phyloP scores from a whole-genome alignment of 2,113 vertebrate species.

The Rhabdornis inornatus region DNA sequence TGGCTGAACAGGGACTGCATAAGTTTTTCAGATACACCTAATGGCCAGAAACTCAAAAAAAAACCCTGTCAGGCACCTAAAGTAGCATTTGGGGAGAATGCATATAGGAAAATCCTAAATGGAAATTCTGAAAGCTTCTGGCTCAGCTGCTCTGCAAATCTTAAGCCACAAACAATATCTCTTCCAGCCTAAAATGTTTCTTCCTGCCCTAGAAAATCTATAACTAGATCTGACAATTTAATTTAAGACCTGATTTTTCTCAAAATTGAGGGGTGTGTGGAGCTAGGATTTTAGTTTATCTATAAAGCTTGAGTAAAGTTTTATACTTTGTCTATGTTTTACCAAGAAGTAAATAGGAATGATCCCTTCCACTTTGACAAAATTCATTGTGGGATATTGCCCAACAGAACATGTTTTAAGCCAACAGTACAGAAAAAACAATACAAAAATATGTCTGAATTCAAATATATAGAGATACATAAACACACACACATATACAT shows the following conservation, averaged over 20 bases:
- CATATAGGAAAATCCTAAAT: neutral
- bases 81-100: neutral
- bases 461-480: accelerated
- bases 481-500: neutral
- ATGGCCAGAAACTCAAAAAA: neutral
- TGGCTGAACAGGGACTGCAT: neutral
- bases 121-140: neutral
- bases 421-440: neutral
- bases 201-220: neutral
- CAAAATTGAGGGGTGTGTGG: neutral
- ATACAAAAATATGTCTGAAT: neutral
- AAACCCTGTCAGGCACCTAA: neutral
- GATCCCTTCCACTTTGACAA: neutral
- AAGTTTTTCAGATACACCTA: neutral
- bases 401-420: neutral
- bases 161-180: neutral
- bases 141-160: neutral
- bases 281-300: neutral
- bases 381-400: neutral
- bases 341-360: neutral
- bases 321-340: neutral
- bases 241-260: neutral
- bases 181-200: neutral
- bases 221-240: neutral
- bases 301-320: neutral